Percentiles rank a stretch among this genome's conserved stretches.
Conservation (phyloP, 1,140 invertebrate species). For the Lasioglossum baleicum region DNA sequence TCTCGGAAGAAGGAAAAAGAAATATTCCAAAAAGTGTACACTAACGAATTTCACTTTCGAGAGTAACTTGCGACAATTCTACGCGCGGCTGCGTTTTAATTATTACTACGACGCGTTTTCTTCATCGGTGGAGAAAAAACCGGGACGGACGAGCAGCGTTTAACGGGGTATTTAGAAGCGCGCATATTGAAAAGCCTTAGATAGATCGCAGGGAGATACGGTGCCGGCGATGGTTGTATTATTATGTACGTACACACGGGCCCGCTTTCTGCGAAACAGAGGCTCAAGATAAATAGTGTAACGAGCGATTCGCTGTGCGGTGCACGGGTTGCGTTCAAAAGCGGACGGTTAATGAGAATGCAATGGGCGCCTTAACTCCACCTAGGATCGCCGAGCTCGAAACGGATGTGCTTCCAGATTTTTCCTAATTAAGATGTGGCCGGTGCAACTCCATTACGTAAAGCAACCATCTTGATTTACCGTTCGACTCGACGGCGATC, state of each 20-base stretch:
- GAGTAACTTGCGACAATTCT: no score
- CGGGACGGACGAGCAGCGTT: not conserved
- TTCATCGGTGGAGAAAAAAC: not conserved
- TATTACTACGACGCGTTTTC: slow-evolving; percentile 19
- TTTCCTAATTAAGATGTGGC: slow-evolving; percentile 73
- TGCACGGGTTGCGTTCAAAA: slow-evolving; percentile 55
- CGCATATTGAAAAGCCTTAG: not conserved
- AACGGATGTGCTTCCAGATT: slow-evolving; percentile 66
- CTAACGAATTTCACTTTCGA: no score
- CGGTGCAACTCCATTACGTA: slow-evolving; percentile 64
- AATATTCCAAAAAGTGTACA: no score
- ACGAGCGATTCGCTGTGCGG: slow-evolving; percentile 38
- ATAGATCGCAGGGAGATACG: slow-evolving; percentile 27
- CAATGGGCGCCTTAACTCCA: slow-evolving; percentile 66
- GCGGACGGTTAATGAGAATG: slow-evolving; percentile 70
- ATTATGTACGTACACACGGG: slow-evolving; percentile 5
- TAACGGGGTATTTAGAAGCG: slow-evolving; percentile 48
- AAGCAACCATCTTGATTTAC: slow-evolving; percentile 70
- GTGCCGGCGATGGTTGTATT: slow-evolving; percentile 12
- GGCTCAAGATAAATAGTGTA: slow-evolving; percentile 59
- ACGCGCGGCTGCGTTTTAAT: not conserved
- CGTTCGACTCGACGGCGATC: slow-evolving; percentile 38
- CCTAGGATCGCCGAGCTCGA: slow-evolving; percentile 55
- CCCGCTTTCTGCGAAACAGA: slow-evolving; percentile 55
- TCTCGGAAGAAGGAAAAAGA: no score